Base-by-base conservation (phyloP, 2,888 invertebrate species). In the Tiliacea aurago region DNA sequence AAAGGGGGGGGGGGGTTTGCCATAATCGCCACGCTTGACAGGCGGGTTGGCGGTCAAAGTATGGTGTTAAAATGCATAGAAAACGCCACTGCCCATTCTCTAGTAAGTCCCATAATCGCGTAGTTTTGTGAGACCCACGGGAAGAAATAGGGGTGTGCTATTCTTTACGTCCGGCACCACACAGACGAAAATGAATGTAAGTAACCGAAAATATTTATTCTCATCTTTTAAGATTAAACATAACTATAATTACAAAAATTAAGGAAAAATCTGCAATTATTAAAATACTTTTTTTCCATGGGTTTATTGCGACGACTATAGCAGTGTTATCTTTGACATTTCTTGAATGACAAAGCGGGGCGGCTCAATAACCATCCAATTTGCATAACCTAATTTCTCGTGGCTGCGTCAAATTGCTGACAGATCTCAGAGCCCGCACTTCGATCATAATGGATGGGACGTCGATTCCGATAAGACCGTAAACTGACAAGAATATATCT, bases 381-480 rank as follows among this genome's bases (percentile, higher is more conserved):
- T 94, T 94, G 90, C 94, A 94, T 94, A 94, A 92, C 91, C 92
- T 93, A 93, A 94, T 94, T 94, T 91, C 87, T 90, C 88, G 90
- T 90, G 90, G 89, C 89, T 91, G 91, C 91, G 89, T 93, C 91
- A 92, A 92, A 93, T 93, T 90, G 90, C 92, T 92, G 92, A 92
- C 91, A 91, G 91, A 91, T 91, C 91, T 90, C 85, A 88, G 83
- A 86, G 88, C 81, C 87, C 87, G 84, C 87, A 87, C 88, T 85
- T 85, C 78, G 81, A 83, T 86, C 86, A 80, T 91, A 92, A 92
- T 92, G 88, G 90, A 93, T 93, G 91, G 90, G 88, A 89, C 87
- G 88, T 90, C 89, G 89, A 90, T 90, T 83, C 85, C 80, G 89
- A 90, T 91, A 90, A 90, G 88, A 87, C 89, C 86, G 83, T 90